Conservation (phyloP, 1,140 invertebrate genomes). For the Pararge aegeria region DNA sequence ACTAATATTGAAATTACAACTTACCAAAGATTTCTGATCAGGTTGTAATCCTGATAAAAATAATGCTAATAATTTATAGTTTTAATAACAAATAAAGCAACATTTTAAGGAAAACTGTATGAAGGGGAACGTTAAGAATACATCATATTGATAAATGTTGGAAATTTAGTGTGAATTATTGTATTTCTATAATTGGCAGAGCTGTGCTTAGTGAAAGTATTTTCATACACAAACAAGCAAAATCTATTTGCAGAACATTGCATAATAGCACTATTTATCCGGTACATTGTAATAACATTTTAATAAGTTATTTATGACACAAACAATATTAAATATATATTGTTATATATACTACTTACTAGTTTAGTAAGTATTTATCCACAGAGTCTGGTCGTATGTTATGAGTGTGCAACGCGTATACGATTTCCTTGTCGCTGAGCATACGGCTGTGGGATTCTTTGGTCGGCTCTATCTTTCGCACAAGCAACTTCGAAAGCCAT, state of each 20-base stretch:
- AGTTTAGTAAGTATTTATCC: constrained; percentile 92
- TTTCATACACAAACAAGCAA: constrained; percentile 11
- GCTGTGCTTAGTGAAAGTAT: constrained; percentile 14
- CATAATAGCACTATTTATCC: constrained; percentile 48
- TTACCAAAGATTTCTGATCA: too few species aligned
- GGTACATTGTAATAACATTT: constrained; percentile 18
- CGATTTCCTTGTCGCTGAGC: constrained; percentile 95
- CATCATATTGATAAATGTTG: too few species aligned
- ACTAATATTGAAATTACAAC: too few species aligned
- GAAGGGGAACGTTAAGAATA: too few species aligned
- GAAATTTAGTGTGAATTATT: not conserved
- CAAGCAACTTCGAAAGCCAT: constrained; percentile 94
- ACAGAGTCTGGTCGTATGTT: constrained; percentile 94
- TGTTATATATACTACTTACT: too few species aligned
- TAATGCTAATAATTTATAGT: too few species aligned
- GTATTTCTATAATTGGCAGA: not conserved
- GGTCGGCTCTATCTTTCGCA: constrained; percentile 94
- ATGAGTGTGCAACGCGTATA: constrained; percentile 97
- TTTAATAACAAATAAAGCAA: too few species aligned
- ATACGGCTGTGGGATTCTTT: constrained; percentile 97
- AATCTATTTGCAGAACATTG: constrained; percentile 64
- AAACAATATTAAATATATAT: too few species aligned
- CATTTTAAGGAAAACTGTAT: too few species aligned
- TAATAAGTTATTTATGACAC: constrained; percentile 14
- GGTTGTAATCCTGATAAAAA: too few species aligned